These are phyloP conservation scores for Scartelaos histophorus DNA, from an alignment of 2,113 vertebrate species.

Conservation along the genomic window DNA sequence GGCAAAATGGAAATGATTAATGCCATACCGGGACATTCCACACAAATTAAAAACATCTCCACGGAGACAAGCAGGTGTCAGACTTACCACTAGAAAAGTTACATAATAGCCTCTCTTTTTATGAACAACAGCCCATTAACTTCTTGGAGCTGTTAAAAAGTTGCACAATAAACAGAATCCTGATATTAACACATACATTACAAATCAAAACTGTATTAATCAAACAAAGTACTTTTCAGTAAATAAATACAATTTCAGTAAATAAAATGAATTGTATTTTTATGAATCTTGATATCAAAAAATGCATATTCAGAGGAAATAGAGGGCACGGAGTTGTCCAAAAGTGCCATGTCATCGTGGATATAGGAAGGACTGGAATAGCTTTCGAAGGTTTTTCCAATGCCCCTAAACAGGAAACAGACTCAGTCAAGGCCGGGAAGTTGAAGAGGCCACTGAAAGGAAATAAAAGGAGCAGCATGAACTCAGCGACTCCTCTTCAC, in stretches of 20 bases:
- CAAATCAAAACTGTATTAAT: background rate
- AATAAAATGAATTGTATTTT: background rate
- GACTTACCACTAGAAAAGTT: no score
- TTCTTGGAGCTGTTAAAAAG: no score
- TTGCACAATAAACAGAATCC: no score
- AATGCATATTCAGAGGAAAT: background rate
- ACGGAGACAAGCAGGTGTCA: no score
- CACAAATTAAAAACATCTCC: no score
- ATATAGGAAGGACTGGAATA: slow-evolving; percentile 19
- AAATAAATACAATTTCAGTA: background rate
- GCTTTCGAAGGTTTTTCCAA: slow-evolving; percentile 25
- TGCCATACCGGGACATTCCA: no score
- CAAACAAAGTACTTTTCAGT: background rate
- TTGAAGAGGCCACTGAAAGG: slow-evolving; percentile 23
- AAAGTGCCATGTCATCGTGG: slow-evolving; percentile 11
- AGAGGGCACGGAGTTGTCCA: background rate
- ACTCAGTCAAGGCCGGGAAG: slow-evolving; percentile 33
- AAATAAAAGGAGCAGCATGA: slow-evolving; percentile 39
- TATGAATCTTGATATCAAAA: background rate
- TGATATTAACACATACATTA: no score
- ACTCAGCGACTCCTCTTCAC: slow-evolving; percentile 39
- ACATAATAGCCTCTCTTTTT: no score
- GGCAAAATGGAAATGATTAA: no score
- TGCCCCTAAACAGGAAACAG: slow-evolving; percentile 15
- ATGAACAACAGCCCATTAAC: no score